Percentiles rank a stretch among this genome's conserved stretches.
phyloP scores from a whole-genome alignment of 2,113 vertebrate species.

The Cavia porcellus region DNA sequence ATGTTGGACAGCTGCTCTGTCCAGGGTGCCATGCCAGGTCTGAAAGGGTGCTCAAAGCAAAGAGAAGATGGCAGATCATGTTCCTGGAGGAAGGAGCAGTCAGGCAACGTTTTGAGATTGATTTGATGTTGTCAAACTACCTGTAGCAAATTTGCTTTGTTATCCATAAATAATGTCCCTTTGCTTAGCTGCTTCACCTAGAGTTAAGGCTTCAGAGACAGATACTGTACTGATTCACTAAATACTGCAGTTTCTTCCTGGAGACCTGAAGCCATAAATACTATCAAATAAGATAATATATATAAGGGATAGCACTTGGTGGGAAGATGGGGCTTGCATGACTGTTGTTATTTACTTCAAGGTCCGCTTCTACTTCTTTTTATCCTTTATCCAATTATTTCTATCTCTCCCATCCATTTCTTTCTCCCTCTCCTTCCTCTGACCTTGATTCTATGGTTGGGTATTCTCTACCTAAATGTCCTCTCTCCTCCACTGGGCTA shows the following conservation, averaged over 20 bases:
- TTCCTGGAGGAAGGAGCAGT: not conserved
- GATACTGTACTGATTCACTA: not conserved
- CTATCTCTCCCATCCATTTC: not conserved
- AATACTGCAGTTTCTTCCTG: slow-evolving; percentile 8
- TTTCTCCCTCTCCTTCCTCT: not conserved
- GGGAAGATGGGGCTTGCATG: not conserved
- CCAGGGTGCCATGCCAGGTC: not conserved
- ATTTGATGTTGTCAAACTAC: not conserved
- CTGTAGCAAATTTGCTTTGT: not conserved
- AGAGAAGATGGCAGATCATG: not conserved
- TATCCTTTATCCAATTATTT: not conserved
- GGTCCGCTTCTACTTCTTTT: not conserved
- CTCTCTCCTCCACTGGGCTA: not conserved
- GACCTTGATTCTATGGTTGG: not conserved
- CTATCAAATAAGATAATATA: not conserved
- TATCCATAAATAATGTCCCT: not conserved
- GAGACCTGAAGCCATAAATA: slow-evolving; percentile 26
- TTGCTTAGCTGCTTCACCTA: not conserved
- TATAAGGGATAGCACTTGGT: not conserved
- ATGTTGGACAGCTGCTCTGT: not conserved
- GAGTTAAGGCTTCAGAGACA: not conserved
- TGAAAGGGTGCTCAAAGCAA: not conserved
- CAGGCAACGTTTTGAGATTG: not conserved
- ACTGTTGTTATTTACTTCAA: not conserved
- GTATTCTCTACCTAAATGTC: not conserved